Percentiles rank a stretch among this genome's conserved stretches.
Evolutionary conservation across 2,797 vertebrate genomes (phyloP).

Genomic region (Darevskia nairensis): DNA sequence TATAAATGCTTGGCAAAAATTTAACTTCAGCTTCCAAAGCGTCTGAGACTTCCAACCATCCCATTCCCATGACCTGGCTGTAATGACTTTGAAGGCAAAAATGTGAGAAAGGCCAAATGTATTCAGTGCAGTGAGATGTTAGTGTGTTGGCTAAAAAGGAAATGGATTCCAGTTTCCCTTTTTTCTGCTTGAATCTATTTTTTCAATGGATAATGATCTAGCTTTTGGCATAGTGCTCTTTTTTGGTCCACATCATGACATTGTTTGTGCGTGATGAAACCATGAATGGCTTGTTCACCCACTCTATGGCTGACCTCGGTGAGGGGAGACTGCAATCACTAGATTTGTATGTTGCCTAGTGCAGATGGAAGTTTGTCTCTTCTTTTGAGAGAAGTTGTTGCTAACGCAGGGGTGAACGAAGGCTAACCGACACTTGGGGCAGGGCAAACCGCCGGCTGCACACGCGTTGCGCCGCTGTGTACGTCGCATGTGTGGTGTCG

Average conservation of each 20-base stretch:
- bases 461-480: too few species aligned
- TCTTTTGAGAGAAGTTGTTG: slow-evolving; percentile 47
- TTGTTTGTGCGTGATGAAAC: slow-evolving; percentile 56
- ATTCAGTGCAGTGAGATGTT: neutral
- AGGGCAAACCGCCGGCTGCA: too few species aligned
- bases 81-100: slow-evolving; percentile 17
- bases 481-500: too few species aligned
- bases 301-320: slow-evolving; percentile 46
- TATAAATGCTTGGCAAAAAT: slow-evolving; percentile 42
- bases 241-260: slow-evolving; percentile 56
- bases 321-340: slow-evolving; percentile 52
- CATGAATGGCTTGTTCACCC: slow-evolving; percentile 58
- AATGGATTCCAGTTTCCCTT: slow-evolving; percentile 45
- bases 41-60: slow-evolving; percentile 37
- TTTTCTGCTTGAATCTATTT: slow-evolving; percentile 43
- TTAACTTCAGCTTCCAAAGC: slow-evolving; percentile 49
- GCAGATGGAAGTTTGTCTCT: slow-evolving; percentile 59
- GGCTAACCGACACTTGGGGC: too few species aligned
- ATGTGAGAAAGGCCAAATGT: neutral
- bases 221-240: slow-evolving; percentile 52
- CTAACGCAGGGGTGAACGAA: neutral
- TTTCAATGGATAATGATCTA: slow-evolving; percentile 62
- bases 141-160: slow-evolving; percentile 29
- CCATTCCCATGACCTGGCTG: slow-evolving; percentile 54
- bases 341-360: slow-evolving; percentile 49